Evolutionary conservation across 2,888 invertebrate species (phyloP), one percentile per base, ranked within the genome.

Genomic region (Pyrrhia umbra): DNA sequence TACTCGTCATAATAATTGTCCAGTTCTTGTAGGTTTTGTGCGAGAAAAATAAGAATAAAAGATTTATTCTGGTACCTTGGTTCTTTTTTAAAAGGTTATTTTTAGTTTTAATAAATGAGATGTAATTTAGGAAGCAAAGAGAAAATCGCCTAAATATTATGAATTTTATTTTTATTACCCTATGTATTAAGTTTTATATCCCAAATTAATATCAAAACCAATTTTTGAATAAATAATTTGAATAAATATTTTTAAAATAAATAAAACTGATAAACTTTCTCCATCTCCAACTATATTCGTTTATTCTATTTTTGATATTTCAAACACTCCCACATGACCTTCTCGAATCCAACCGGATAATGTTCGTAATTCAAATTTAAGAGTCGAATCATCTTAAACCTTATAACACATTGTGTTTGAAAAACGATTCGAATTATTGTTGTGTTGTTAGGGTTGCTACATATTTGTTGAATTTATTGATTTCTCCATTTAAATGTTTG

Each of bases 251-350:
- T 49, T 27, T 10, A 42, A 6, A 52, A 15, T n/a, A 15, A 40
- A 51, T 40, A 25, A 40, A 39, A 25, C n/a, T 23, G 1, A 21
- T 21, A 57, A 57, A 75, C 75, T 75, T 71, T 77, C 75, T 62
- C 75, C 23, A 25, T 34, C 49, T 20, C 30, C 43, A 58, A 45
- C 30, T 34, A 47, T 63, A 54, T 54, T 57, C 45, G 50, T 54
- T 57, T 42, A 64, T 64, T 66, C 50, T 27, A 55, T 66, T 71
- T 80, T 60, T 67, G 8, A 66, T 74, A 77, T 58, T 39, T 57
- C 57, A 46, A 79, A 62, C 65, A 70, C 77, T 63, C 70, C 77
- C 71, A 77, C 55, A 62, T 75, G 69, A 79, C 78, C 72, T 80
- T 75, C 56, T 72, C 64, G 16, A 39, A 62, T 55, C 43, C 50